Evolutionary conservation across 2,888 invertebrate genomes (phyloP).

Genomic region (Monopis laevigella): DNA sequence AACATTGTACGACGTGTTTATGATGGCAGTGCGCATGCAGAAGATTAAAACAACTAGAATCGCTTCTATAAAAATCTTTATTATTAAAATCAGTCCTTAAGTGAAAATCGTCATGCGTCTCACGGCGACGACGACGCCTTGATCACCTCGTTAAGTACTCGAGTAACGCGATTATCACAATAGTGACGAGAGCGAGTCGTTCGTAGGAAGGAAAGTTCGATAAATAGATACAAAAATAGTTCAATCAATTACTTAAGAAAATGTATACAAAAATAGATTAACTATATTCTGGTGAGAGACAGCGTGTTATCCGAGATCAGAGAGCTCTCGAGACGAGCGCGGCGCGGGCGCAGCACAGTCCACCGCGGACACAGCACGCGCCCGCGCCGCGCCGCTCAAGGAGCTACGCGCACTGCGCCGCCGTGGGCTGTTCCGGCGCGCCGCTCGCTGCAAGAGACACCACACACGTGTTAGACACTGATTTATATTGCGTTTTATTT

Average conservation of each 20-base stretch:
- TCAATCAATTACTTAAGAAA: conserved; percentile 14
- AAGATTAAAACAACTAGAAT: conserved; percentile 54
- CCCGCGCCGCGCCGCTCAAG: conserved; percentile 62
- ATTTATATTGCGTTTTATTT: conserved; percentile 35
- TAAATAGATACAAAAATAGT: conserved; percentile 8
- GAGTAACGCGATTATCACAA: conserved; percentile 5
- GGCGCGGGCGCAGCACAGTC: conserved; percentile 26
- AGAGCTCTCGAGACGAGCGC: conserved; percentile 41
- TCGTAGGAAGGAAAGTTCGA: conserved; percentile 5
- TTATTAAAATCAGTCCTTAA: conserved; percentile 56
- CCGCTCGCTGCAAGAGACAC: conserved; percentile 67
- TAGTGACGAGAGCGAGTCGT: conserved; percentile 10
- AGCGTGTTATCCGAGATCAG: conserved; percentile 58
- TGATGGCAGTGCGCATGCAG: conserved; percentile 30
- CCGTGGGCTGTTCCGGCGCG: conserved; percentile 64
- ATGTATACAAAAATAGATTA: conserved; percentile 49
- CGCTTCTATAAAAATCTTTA: conserved; percentile 51
- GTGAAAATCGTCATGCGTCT: conserved; percentile 30
- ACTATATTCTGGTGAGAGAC: conserved; percentile 50
- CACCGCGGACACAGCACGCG: conserved; percentile 66
- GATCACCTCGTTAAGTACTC: conserved; percentile 33
- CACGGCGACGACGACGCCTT: conserved; percentile 45
- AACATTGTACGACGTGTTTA: background rate
- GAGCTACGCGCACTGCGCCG: conserved; percentile 68
- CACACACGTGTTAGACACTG: conserved; percentile 63